Evolutionary conservation across 2,797 vertebrate genomes (phyloP).

Genomic region (Phoebastria nigripes): DNA sequence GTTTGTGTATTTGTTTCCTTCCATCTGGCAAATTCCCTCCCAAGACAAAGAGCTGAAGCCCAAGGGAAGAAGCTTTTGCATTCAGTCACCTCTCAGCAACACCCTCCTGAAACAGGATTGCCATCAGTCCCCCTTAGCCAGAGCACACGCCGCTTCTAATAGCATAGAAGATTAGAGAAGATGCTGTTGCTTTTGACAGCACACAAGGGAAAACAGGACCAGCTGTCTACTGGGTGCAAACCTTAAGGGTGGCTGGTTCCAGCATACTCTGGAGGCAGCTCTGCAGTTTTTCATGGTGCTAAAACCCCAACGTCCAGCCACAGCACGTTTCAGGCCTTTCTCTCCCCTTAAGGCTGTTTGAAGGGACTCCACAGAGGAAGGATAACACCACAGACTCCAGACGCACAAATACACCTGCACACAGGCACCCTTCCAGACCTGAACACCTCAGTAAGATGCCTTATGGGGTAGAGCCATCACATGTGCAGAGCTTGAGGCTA

Average conservation of each 20-base stretch:
- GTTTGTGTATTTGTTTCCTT: neutral
- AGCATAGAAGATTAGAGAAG: neutral
- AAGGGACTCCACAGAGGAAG: neutral
- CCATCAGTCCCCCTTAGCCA: neutral
- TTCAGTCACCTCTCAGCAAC: neutral
- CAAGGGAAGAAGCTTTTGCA: neutral
- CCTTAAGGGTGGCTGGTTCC: neutral
- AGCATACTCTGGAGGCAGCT: neutral
- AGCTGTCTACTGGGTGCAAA: neutral
- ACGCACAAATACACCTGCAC: neutral
- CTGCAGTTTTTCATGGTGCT: neutral
- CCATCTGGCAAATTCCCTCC: constrained; percentile 36
- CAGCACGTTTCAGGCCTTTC: neutral
- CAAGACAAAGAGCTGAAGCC: neutral
- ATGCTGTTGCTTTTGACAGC: neutral
- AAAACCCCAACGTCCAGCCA: neutral
- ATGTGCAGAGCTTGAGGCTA: neutral
- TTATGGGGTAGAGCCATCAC: neutral
- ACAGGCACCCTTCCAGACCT: neutral
- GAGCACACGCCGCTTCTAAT: rapidly evolving
- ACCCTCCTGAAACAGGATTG: neutral
- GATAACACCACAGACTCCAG: neutral
- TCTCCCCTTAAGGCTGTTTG: neutral
- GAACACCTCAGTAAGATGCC: neutral
- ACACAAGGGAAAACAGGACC: neutral